These are phyloP conservation scores for Dendrolimus houi DNA, from an alignment of 2,888 invertebrate genomes.

Conservation along the genomic window DNA sequence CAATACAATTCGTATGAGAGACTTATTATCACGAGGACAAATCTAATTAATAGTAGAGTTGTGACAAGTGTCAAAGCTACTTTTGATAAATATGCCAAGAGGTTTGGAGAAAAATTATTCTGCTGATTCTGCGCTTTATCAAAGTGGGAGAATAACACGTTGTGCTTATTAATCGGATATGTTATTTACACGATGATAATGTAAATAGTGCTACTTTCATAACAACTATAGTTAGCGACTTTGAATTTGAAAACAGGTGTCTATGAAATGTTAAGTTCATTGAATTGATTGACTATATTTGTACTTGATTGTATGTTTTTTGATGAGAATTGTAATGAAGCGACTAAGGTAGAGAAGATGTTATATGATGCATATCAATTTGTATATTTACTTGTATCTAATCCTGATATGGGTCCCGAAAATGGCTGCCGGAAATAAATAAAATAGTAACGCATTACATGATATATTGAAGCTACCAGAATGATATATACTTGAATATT, in stretches of 20 bases:
- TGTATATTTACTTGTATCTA: constrained; percentile 60
- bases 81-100: too few relatives aligned
- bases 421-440: constrained; percentile 62
- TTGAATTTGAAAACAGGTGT: neutral
- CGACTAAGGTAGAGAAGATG: constrained; percentile 51
- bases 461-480: constrained; percentile 41
- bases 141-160: too few relatives aligned
- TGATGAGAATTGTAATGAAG: constrained; percentile 28
- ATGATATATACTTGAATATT: constrained; percentile 17
- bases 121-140: too few relatives aligned
- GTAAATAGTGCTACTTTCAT: neutral
- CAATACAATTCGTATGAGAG: too few relatives aligned
- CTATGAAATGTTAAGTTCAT: too few relatives aligned
- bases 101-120: too few relatives aligned
- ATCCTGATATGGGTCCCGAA: constrained; percentile 58
- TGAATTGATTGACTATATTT: too few relatives aligned
- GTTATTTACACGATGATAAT: neutral
- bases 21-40: too few relatives aligned
- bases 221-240: neutral
- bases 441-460: constrained; percentile 49
- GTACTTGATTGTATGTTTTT: neutral
- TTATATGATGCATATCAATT: constrained; percentile 37
- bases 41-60: too few relatives aligned
- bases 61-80: too few relatives aligned
- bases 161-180: neutral